phyloP scores from a whole-genome alignment of 2,113 vertebrate genomes.

The Trochalopteron elliotii region DNA sequence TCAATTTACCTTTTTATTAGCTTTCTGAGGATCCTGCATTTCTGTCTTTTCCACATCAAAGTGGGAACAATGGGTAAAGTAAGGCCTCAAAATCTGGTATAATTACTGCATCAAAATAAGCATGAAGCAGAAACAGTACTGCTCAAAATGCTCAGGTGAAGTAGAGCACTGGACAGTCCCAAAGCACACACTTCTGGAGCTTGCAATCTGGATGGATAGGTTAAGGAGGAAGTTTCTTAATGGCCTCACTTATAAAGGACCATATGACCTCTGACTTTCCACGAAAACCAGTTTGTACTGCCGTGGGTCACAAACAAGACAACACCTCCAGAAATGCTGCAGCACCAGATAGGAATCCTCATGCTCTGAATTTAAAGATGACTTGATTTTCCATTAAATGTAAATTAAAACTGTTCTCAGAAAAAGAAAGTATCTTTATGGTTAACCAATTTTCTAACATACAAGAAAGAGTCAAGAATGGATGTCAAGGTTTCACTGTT shows the following conservation, averaged over 20 bases:
- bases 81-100: background rate
- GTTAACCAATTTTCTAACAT: background rate
- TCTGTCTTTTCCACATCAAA: background rate
- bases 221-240: background rate
- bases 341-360: background rate
- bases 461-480: background rate
- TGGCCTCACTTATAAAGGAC: background rate
- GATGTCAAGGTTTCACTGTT: background rate
- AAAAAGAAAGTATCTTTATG: background rate
- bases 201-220: background rate
- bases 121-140: background rate
- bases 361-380: background rate
- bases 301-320: background rate
- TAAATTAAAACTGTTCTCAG: background rate
- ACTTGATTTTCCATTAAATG: background rate
- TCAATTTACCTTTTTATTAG: background rate
- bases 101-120: background rate
- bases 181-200: background rate
- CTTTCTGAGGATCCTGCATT: background rate
- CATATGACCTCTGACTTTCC: background rate
- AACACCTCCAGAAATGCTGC: background rate
- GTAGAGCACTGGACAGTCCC: background rate
- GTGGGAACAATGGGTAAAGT: background rate
- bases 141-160: background rate
- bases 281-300: background rate